These are phyloP conservation scores for Lacerta bilineata DNA, from an alignment of 2,797 vertebrate species.

Conservation along the genomic window DNA sequence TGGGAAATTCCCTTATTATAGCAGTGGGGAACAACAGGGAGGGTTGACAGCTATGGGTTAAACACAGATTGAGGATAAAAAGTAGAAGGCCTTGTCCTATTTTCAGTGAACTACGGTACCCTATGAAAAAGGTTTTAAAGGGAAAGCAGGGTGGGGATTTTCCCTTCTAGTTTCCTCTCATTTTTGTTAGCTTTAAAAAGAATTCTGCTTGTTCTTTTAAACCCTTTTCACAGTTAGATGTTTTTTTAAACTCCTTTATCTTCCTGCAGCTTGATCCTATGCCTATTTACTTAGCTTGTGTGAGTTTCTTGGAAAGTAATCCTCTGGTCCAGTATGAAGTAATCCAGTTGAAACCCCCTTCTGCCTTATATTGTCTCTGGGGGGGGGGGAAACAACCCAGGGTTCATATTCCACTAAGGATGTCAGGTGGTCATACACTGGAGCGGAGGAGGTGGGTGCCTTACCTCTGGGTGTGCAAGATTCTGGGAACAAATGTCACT, in stretches of 20 bases:
- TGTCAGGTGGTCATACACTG: constrained; percentile 2
- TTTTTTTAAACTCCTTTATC: not conserved
- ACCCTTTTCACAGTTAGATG: not conserved
- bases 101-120: no score
- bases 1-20: no score
- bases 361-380: not conserved
- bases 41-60: not conserved
- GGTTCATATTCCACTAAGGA: not conserved
- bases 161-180: not conserved
- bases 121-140: not conserved
- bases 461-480: not conserved
- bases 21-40: no score
- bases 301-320: constrained; percentile 24
- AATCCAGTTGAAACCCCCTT: not conserved
- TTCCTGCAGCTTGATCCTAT: constrained; percentile 19
- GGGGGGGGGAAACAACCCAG: not conserved
- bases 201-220: constrained; percentile 5
- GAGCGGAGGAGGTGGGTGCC: not conserved
- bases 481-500: not conserved
- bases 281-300: not conserved
- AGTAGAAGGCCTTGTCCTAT: no score
- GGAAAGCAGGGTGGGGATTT: not conserved
- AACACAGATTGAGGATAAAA: not conserved
- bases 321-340: constrained; percentile 11
- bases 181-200: not conserved